Base-by-base conservation (phyloP, 1,140 invertebrate genomes). In the Tribolium madens region DNA sequence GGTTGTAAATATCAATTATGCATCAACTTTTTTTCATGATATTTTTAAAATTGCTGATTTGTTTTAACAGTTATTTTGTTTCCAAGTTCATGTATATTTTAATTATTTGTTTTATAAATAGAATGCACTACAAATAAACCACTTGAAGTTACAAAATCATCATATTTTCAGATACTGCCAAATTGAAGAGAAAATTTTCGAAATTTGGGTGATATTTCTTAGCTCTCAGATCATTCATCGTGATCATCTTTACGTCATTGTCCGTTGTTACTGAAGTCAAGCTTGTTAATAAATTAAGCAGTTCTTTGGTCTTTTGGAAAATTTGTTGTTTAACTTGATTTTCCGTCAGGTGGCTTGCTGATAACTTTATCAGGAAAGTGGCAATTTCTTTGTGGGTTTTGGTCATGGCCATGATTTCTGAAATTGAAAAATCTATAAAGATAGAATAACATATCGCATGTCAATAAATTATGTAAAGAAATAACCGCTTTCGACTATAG, bases 1-100 rank as follows among this genome's bases (percentile, higher is more conserved):
- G 91, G 92, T 84, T 88, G 70, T 89, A 87, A 87, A 71, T 68
- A 47, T 75, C 42, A 18, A 52, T 68, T 31, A 48, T 75, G 46
- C 50, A 12, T n/a, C n/a, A n/a, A n/a, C n/a, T n/a, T n/a, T n/a
- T n/a, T n/a, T n/a, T n/a, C n/a, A n/a, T n/a, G n/a, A n/a, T n/a
- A n/a, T n/a, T n/a, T n/a, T n/a, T n/a, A n/a, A n/a, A n/a, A n/a
- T 68, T 69, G 42, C 14, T 70, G 13, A 69, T 46, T 69, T 15
- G 18, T 26, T 26, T 26, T 26, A 26, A 26, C 21, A 26, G 21
- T 26, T 26, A 26, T 5, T 26, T 26, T 26, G 21, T 57, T 31
- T 53, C 7, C 10, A 21, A 14, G 7, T 75, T 74, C 3, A 48
- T 73, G 17, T 52, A 42, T 42, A 42, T 26, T 33, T 73, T 64